Percentiles rank a stretch among this genome's conserved stretches.
phyloP scores from a whole-genome alignment of 2,888 invertebrate species.

The Pterostichus niger region DNA sequence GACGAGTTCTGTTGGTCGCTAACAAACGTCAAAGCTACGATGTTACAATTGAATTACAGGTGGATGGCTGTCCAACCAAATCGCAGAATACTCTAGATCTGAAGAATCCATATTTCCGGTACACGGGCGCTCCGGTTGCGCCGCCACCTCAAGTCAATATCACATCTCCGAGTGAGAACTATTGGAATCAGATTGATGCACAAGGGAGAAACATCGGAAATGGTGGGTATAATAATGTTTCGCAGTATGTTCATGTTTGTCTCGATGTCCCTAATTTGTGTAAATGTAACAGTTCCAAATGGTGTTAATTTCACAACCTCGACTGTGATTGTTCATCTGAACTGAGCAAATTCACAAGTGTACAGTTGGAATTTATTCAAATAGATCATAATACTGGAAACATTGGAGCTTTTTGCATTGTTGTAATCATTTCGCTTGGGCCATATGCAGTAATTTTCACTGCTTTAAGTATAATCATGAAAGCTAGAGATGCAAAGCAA shows the following conservation, averaged over 20 bases:
- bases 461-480: too few species aligned
- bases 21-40: constrained; percentile 99
- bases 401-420: neutral
- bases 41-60: constrained; percentile 95
- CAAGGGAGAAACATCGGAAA: constrained; percentile 84
- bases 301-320: constrained; percentile 1
- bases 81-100: constrained; percentile 96
- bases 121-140: constrained; percentile 94
- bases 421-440: neutral
- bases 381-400: neutral
- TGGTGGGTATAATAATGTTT: constrained; percentile 71
- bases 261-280: constrained; percentile 21
- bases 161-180: constrained; percentile 95
- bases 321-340: too few species aligned
- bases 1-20: constrained; percentile 91
- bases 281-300: constrained; percentile 30
- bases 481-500: too few species aligned
- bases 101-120: constrained; percentile 99
- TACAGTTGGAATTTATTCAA: neutral
- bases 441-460: constrained; percentile 19
- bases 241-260: constrained; percentile 22
- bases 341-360: too few species aligned
- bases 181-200: constrained; percentile 92
- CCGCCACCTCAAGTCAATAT: constrained; percentile 95
- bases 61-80: constrained; percentile 92